These are phyloP conservation scores for Porites lobata DNA, from an alignment of 92 coral and sea anemone species.

Conservation along the genomic window DNA sequence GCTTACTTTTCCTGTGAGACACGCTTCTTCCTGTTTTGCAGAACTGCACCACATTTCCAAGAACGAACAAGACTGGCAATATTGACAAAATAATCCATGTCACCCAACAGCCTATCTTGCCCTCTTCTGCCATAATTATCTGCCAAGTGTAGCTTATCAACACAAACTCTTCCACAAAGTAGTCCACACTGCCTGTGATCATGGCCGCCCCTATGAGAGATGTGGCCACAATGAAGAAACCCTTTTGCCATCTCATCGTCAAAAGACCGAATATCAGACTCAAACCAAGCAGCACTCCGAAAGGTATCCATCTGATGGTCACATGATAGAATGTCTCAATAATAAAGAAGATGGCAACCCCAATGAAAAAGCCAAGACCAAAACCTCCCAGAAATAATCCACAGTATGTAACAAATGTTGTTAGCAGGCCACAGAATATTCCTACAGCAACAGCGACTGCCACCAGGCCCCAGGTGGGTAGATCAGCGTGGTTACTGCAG, in stretches of 20 bases:
- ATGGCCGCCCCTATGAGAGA: conserved; percentile 91
- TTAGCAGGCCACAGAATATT: conserved; percentile 89
- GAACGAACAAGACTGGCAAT: conserved; percentile 86
- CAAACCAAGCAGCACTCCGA: conserved; percentile 87
- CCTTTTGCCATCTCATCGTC: conserved; percentile 89
- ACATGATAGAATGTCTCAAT: conserved; percentile 77
- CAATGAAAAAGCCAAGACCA: conserved; percentile 91
- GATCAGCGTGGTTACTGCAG: conserved; percentile 80
- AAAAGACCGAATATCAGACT: conserved; percentile 79
- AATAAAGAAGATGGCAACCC: conserved; percentile 75
- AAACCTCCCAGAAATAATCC: conserved; percentile 96
- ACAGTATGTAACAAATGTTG: conserved; percentile 88
- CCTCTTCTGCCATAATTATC: conserved; percentile 80
- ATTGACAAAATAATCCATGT: conserved; percentile 87
- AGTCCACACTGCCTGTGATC: conserved; percentile 80
- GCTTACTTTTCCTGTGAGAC: conserved; percentile 81
- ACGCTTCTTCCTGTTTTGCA: conserved; percentile 83
- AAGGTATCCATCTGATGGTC: conserved; percentile 89
- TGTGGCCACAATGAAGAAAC: conserved; percentile 82
- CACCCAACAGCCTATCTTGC: conserved; percentile 76
- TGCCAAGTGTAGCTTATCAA: conserved; percentile 84
- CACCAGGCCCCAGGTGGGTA: conserved; percentile 84
- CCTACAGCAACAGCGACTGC: conserved; percentile 94
- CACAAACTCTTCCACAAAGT: conserved; percentile 87
- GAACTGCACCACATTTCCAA: conserved; percentile 87